Evolutionary conservation across 2,797 vertebrate species (phyloP), one percentile per base, ranked within the genome.

Genomic region (Phrynocephalus guinanensis): DNA sequence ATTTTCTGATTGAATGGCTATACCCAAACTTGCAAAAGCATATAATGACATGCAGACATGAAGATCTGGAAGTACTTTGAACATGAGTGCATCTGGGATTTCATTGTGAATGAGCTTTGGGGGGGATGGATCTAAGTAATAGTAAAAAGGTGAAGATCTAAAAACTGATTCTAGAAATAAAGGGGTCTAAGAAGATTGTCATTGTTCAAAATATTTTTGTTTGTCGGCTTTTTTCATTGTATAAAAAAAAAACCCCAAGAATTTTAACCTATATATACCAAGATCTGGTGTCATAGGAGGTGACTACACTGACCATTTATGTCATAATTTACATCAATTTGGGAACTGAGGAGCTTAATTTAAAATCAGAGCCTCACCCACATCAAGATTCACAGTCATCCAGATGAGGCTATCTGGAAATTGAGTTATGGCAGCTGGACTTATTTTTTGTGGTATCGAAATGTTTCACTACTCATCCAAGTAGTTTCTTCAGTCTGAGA

Each of bases 21-120:
- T 44, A 48, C 5, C 66, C 72, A 68, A 86, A 83, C 0, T 7
- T 83, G 26, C 11, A 60, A 80, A 28, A 72, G 56, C n/a, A 71
- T 77, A 68, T 85, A 82, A 71, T 52, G 38, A 68, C 28, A 81
- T 1, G 18, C 66, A 82, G n/a, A 56, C n/a, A 83, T 70, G 80
- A 87, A 83, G 8, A 33, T 83, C 33, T 70, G 60, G 77, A 86
- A 63, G 68, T 20, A 52, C 52, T 72, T 86, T 86, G 71, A 82
- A 82, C 82, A 60, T 28, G 5, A 52, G 66, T 67, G 76, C 30
- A 52, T 75, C 38, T 76, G 60, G 28, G 10, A n/a, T 52, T 50
- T 87, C 73, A 75, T 50, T 76, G 28, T 33, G 71, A 82, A 76
- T 76, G 82, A 68, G n/a, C 20, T 67, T 33, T 82, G 26, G 75